Conservation (phyloP, 2,888 invertebrate genomes). For the Eilema caniola region DNA sequence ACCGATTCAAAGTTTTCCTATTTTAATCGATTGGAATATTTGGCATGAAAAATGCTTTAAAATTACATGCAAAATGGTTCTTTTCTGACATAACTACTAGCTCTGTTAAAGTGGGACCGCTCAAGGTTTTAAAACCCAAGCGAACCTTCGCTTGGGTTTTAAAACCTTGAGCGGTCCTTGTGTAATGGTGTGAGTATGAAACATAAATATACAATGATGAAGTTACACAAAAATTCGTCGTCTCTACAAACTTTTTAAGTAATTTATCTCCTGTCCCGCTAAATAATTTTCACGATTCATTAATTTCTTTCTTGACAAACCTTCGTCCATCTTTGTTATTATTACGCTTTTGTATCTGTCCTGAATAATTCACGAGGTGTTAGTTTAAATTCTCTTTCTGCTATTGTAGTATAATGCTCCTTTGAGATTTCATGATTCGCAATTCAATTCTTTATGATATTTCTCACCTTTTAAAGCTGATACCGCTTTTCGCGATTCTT, state of each 20-base stretch:
- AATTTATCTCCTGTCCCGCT: conserved; percentile 23
- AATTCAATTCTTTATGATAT: background rate
- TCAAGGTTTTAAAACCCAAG: too few species aligned
- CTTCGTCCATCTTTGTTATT: conserved; percentile 33
- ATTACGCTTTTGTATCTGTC: conserved; percentile 38
- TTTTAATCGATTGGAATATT: too few species aligned
- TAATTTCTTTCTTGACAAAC: conserved; percentile 36
- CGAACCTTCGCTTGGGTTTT: background rate
- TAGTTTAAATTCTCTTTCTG: conserved; percentile 36
- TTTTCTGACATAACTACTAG: too few species aligned
- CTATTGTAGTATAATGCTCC: background rate
- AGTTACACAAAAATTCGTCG: conserved; percentile 7
- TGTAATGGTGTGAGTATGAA: background rate
- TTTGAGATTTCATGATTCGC: background rate
- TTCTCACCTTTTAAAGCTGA: background rate
- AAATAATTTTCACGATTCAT: conserved; percentile 43
- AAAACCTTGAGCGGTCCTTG: background rate
- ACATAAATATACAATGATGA: background rate
- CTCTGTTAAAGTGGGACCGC: too few species aligned
- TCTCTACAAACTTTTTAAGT: conserved; percentile 5
- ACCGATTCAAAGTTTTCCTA: too few species aligned
- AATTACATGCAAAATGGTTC: too few species aligned
- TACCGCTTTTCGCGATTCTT: background rate
- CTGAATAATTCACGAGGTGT: conserved; percentile 37
- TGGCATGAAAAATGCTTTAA: too few species aligned